Percentiles rank a stretch among this genome's conserved stretches.
phyloP scores from a whole-genome alignment of 2,888 invertebrate species.

The Athalia rosae region DNA sequence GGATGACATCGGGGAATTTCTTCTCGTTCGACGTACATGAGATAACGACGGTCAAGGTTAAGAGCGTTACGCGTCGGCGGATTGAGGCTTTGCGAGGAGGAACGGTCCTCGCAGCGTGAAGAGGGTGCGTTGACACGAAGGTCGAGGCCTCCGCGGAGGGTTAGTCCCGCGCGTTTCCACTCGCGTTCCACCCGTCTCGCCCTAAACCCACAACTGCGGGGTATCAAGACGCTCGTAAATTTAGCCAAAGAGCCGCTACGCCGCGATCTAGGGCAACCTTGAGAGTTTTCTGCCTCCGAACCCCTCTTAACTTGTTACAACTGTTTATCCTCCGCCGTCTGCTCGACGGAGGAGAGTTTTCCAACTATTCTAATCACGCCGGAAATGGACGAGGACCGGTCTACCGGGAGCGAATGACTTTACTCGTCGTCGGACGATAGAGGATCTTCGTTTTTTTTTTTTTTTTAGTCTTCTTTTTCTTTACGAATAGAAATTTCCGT shows the following conservation, averaged over 20 bases:
- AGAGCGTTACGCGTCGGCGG: conserved; percentile 17
- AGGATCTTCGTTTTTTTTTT: not conserved
- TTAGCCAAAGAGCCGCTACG: conserved; percentile 6
- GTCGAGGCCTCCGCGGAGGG: conserved; percentile 32
- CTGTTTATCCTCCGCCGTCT: conserved; percentile 15
- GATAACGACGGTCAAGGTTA: conserved; percentile 31
- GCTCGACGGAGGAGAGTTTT: not conserved
- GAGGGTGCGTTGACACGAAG: conserved; percentile 45
- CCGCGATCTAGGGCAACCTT: conserved; percentile 37
- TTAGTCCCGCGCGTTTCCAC: not conserved
- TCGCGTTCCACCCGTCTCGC: not conserved
- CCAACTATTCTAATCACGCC: too few relatives aligned
- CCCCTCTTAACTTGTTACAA: conserved; percentile 14
- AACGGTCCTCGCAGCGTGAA: conserved; percentile 37
- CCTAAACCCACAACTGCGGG: not conserved
- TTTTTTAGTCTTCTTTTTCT: not conserved
- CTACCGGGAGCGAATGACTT: too few relatives aligned
- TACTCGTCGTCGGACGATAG: too few relatives aligned
- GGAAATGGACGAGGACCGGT: too few relatives aligned
- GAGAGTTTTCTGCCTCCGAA: not conserved
- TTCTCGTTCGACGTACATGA: not conserved
- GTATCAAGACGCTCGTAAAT: conserved; percentile 37
- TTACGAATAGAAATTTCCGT: not conserved
- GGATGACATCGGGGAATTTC: not conserved
- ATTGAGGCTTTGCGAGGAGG: conserved; percentile 7